phyloP scores from a whole-genome alignment of 2,797 vertebrate species.

The Anisognathus igniventris region DNA sequence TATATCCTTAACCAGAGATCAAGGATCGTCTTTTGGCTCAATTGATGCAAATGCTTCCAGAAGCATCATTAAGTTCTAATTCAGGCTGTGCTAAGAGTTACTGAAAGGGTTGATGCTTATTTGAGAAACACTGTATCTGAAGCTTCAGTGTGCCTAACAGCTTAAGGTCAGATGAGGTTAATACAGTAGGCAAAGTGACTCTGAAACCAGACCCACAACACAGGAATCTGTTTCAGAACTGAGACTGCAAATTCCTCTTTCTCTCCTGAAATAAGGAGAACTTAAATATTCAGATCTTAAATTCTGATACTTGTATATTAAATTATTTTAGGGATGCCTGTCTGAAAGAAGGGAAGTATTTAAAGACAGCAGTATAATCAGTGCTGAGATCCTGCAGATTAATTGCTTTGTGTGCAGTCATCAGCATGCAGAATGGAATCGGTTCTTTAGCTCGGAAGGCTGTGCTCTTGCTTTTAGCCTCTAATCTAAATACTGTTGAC shows the following conservation, averaged over 20 bases:
- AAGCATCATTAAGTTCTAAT: background rate
- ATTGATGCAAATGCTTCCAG: background rate
- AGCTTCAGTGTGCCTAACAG: background rate
- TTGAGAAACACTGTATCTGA: fast-evolving
- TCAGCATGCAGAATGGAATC: background rate
- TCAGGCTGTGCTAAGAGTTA: background rate
- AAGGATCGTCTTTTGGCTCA: background rate
- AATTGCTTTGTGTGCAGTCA: background rate
- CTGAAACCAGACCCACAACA: background rate
- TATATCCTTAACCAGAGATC: background rate
- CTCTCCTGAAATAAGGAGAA: background rate
- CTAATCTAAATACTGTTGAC: background rate
- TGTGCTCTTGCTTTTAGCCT: background rate
- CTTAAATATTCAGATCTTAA: background rate
- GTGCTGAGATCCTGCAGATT: background rate
- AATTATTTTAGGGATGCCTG: background rate
- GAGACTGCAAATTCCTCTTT: background rate
- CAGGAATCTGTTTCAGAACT: background rate
- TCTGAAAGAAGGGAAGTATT: background rate
- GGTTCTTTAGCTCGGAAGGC: background rate
- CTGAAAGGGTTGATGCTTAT: background rate
- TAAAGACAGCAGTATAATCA: background rate
- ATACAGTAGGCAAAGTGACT: background rate
- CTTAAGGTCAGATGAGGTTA: background rate
- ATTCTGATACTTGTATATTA: background rate